Percentiles rank a stretch among this genome's conserved stretches.
Conservation (phyloP, 2,888 invertebrate species). For the Limnephilus marmoratus region DNA sequence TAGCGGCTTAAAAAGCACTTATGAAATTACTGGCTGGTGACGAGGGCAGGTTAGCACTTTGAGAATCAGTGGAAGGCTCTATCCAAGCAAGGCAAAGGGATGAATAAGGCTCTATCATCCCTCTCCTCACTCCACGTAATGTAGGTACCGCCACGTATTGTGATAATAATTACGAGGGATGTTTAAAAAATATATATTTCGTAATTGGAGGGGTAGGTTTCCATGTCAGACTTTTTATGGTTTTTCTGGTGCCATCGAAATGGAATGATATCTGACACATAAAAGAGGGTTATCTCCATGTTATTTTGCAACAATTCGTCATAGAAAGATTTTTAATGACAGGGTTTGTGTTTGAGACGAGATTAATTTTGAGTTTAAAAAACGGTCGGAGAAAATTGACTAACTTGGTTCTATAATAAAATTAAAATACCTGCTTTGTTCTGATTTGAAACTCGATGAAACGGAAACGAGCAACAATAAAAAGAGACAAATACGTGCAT, state of each 20-base stretch:
- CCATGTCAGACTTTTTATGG: neutral
- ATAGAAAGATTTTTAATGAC: neutral
- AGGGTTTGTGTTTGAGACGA: neutral
- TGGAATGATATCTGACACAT: neutral
- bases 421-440: no score
- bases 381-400: neutral
- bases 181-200: neutral
- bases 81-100: neutral
- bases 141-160: neutral
- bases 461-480: no score
- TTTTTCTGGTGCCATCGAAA: neutral
- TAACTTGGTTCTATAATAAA: no score
- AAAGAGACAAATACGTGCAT: no score
- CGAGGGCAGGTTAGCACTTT: neutral
- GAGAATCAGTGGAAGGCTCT: neutral
- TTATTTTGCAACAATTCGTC: neutral
- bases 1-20: no score
- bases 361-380: neutral
- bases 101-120: neutral
- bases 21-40: no score
- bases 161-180: neutral
- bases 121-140: neutral
- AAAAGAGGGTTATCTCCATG: neutral
- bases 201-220: neutral
- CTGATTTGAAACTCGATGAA: no score